Evolutionary conservation across 2,113 vertebrate genomes (phyloP), one percentile per base, ranked within the genome.

Genomic region (Bos indicus): DNA sequence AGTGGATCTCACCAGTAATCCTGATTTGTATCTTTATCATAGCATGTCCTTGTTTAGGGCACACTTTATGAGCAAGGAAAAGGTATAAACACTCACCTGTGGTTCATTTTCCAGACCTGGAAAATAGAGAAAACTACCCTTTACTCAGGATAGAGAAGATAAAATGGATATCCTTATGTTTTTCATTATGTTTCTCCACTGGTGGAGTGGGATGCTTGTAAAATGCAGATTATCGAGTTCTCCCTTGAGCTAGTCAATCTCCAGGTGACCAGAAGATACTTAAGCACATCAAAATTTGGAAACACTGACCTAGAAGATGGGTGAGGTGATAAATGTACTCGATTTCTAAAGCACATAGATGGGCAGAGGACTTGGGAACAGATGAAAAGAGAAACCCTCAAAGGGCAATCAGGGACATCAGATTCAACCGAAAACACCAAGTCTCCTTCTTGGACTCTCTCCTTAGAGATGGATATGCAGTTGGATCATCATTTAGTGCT

Each of bases 401-500:
- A 78, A 64, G 52, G 48, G 40, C 16, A 78, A 51, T 30, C 15
- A 25, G n/a, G 54, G 23, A 26, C 52, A 82, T 59, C 0, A 2
- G 14, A 43, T 51, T 85, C 26, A 48, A 81, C 6, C 8, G 17
- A 19, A 62, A 92, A 88, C 7, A 78, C 15, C 6, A 10, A 54
- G n/a, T 56, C 2, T 89, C 9, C 25, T 19, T 62, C 11, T 23
- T 62, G 33, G 13, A 54, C 28, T 13, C 25, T 67, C 7, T 88
- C 52, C 8, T 81, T 67, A 83, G 40, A 48, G n/a, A 48, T 36
- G 48, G 51, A 23, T 78, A 9, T 5, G 5, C 2, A 36, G 2
- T 0, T 86, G 9, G 43, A 26, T 2, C 21, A 2, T 0, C 4
- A 26, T 60, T 21, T 10, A 5, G 28, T 6, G 30, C 56, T 16